phyloP scores from a whole-genome alignment of 1,140 invertebrate genomes.

The Lineus longissimus region DNA sequence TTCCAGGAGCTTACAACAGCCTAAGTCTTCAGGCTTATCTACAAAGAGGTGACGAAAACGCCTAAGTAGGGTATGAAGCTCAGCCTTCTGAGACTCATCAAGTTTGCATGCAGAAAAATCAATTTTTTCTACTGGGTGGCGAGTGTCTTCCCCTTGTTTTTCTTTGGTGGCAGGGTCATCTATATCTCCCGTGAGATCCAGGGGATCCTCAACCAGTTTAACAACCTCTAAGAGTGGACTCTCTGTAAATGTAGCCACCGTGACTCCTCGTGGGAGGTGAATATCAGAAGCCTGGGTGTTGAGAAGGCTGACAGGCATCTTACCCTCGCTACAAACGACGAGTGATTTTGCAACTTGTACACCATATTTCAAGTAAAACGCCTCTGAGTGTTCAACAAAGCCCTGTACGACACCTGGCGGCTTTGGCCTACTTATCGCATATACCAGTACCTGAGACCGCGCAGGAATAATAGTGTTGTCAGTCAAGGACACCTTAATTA shows the following conservation, averaged over 20 bases:
- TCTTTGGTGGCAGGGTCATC: background rate
- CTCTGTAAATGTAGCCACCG: background rate
- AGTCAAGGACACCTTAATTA: background rate
- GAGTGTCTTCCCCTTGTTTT: background rate
- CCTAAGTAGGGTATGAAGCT: background rate
- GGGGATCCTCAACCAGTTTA: background rate
- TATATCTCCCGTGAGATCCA: background rate
- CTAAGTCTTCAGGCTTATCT: background rate
- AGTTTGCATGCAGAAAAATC: background rate
- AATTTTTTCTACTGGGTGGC: background rate
- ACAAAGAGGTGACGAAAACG: background rate
- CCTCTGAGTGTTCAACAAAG: background rate
- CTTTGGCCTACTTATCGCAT: background rate
- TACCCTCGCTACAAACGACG: too few relatives aligned
- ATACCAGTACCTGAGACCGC: background rate
- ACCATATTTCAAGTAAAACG: too few relatives aligned
- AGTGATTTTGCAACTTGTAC: too few relatives aligned
- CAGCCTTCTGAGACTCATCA: background rate
- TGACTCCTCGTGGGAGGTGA: too few relatives aligned
- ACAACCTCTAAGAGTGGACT: background rate
- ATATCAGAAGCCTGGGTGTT: too few relatives aligned
- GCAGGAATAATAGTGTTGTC: background rate
- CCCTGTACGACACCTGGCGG: background rate
- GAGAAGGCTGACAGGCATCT: too few relatives aligned
- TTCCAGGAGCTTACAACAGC: background rate